Base-by-base conservation (phyloP, 2,113 vertebrate genomes). In the Pyxicephalus adspersus region DNA sequence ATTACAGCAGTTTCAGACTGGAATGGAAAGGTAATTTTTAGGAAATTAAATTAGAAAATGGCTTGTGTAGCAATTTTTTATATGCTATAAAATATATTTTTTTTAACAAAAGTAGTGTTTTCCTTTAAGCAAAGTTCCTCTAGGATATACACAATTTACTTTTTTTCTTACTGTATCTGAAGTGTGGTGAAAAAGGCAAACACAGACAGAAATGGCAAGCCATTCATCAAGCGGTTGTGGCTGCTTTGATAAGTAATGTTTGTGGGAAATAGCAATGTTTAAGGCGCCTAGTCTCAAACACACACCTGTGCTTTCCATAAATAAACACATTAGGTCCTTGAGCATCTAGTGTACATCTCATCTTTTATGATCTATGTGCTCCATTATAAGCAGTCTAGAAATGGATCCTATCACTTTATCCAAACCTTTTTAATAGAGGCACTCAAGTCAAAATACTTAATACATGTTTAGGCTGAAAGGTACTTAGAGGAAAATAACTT, bases 231-330 rank as follows among this genome's bases (percentile, higher is more conserved):
- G n/a, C 45, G n/a, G 25, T 55, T 55, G 50, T 55, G 55, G 50
- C 22, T 25, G 25, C 68, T 54, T 71, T 55, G 51, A 71, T 71
- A 71, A 71, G 50, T 71, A 71, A 71, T 71, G 68, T 25, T 71
- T 29, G 68, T n/a, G 25, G 25, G 55, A 71, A 71, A 71, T 55
- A 71, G 51, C 51, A 26, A 54, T 71, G 68, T 71, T 71, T 71
- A 71, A 55, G 68, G 68, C 68, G 15, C 22, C 52, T n/a, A 71
- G 50, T 29, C 50, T 71, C 5, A 29, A 71, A 51, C 25, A 55
- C 67, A 71, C 68, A 71, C 68, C 68, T 55, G 68, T 71, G 68
- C 68, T 71, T 71, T 54, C 68, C 68, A 71, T 71, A 71, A 71
- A 71, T 71, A 71, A 71, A 71, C 51, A 71, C 25, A 29, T 54